Evolutionary conservation across 2,797 vertebrate genomes (phyloP), one percentile per base, ranked within the genome.

Genomic region (Erpetoichthys calabaricus): DNA sequence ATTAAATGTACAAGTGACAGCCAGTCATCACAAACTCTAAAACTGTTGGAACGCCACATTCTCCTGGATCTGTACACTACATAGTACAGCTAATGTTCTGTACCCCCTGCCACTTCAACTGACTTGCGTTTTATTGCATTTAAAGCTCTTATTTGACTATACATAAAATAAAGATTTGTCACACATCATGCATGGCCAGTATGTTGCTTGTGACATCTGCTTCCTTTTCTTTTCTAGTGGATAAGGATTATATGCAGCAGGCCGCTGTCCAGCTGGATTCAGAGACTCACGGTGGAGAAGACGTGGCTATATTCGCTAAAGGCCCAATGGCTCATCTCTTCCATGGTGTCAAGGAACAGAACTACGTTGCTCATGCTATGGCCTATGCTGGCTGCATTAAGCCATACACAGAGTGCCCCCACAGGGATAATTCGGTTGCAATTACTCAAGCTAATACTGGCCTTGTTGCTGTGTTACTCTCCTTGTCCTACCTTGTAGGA

Each of bases 311-410:
- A 61, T 88, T 86, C 2, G 86, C 88, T 57, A 86, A 81, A 73
- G 88, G 88, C 47, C 88, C 88, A 3, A 88, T 88, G 84, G 84
- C 86, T 56, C 84, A 90, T 61, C 78, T 90, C 43, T 85, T 90
- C 60, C 88, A 89, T 4, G 86, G 86, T 2, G 81, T 89, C 5
- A 84, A 89, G 56, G 88, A 90, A 65, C 86, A 90, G 70, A 82
- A 85, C 73, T 90, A 89, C 6, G 78, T 90, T 47, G 88, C 88
- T 3, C 88, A 90, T 2, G 86, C 80, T 51, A 83, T 89, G 83
- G 86, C 87, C 44, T 90, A 84, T 1, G 86, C 86, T 0, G 79
- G 82, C 56, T 89, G 88, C 56, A 67, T 90, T 52, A 79, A 86
- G 53, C 87, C 87, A 2, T 90, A 90, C 64, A 77, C 56, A 0